These are phyloP conservation scores for Reinhardtius hippoglossoides DNA, from an alignment of 2,113 vertebrate species.

Conservation along the genomic window DNA sequence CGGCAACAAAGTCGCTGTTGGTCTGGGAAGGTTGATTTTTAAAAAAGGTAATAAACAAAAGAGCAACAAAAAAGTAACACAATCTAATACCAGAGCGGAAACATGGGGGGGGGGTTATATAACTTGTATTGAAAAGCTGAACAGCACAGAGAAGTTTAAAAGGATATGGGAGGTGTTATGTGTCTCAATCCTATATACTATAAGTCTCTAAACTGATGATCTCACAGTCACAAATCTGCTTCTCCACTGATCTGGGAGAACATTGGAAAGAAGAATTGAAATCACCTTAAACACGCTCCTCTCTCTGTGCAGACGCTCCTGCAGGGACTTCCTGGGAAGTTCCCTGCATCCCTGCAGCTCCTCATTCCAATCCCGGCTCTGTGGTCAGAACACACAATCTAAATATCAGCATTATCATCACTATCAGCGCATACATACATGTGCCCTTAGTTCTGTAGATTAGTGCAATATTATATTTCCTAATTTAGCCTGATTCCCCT, in stretches of 20 bases:
- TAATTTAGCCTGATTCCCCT: neutral
- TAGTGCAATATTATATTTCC: neutral
- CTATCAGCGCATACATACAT: neutral
- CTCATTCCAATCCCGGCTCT: conserved; percentile 97
- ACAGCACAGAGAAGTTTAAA: neutral
- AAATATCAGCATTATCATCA: conserved; percentile 19
- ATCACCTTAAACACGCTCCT: conserved; percentile 93
- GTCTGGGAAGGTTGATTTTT: conserved; percentile 81
- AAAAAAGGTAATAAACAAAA: neutral
- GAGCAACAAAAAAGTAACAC: neutral
- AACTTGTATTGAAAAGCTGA: neutral
- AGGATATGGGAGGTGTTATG: neutral
- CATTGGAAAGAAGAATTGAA: neutral
- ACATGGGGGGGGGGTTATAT: neutral
- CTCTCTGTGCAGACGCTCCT: conserved; percentile 90
- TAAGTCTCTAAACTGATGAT: too few relatives aligned
- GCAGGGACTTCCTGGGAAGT: conserved; percentile 87
- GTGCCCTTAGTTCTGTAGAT: neutral
- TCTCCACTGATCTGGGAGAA: neutral
- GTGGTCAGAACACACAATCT: conserved; percentile 38
- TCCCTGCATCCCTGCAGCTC: conserved; percentile 93
- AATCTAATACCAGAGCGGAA: neutral
- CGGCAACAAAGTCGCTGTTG: conserved; percentile 93
- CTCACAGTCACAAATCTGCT: too few relatives aligned
- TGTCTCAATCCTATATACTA: neutral